These are phyloP conservation scores for Rhinogobius similis DNA, from an alignment of 2,113 vertebrate genomes.

Conservation along the genomic window DNA sequence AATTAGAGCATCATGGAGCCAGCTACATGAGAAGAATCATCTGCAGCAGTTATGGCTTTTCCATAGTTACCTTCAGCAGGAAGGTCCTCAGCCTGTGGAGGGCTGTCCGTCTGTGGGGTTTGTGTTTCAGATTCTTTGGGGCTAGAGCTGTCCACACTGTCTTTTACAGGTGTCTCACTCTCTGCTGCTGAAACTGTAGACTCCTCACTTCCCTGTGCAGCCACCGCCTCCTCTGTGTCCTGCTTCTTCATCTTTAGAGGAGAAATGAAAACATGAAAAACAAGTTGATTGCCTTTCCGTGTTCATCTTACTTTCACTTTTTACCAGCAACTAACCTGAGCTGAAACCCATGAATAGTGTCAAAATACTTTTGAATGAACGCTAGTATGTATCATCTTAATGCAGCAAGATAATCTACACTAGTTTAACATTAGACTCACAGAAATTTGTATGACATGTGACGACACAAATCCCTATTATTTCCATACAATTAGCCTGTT, in stretches of 20 bases:
- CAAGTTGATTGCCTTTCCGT: background rate
- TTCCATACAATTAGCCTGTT: background rate
- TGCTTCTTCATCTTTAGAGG: conserved; percentile 73
- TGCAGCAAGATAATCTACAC: too few species aligned
- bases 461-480: too few species aligned
- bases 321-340: too few species aligned
- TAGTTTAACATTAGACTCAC: too few species aligned
- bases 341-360: too few species aligned
- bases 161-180: conserved; percentile 41
- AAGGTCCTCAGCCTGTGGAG: conserved; percentile 37
- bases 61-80: conserved; percentile 48
- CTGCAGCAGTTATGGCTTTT: background rate
- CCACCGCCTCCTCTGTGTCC: conserved; percentile 64
- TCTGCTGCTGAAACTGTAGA: conserved; percentile 32
- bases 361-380: too few species aligned
- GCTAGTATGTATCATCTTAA: too few species aligned
- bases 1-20: too few species aligned
- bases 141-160: conserved; percentile 48
- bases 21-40: too few species aligned
- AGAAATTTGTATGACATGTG: too few species aligned
- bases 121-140: conserved; percentile 53
- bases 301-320: too few species aligned
- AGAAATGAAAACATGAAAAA: background rate
- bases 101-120: conserved; percentile 49
- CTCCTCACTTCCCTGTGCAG: conserved; percentile 40